A percentile compares a stretch with the other conserved stretches of the same genome.
phyloP scores from a whole-genome alignment of 35 echinoderm and acorn worm genomes.

The Apostichopus californicus region DNA sequence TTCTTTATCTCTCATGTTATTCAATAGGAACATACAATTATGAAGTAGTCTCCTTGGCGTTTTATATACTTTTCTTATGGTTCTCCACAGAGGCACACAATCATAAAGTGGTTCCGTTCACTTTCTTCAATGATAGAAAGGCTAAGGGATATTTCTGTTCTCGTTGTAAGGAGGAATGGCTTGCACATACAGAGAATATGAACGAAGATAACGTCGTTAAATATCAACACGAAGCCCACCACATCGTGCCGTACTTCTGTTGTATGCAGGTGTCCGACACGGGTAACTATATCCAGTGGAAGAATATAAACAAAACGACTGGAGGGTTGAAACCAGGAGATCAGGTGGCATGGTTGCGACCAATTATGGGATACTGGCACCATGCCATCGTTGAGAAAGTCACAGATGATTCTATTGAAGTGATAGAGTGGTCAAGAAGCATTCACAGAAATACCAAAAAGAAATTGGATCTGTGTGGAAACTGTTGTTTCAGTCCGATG shows the following conservation, averaged over 20 bases:
- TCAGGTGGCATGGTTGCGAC: constrained; percentile 58
- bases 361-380: constrained; percentile 48
- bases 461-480: neutral
- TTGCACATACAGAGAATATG: neutral
- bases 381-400: constrained; percentile 54
- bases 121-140: neutral
- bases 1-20: too few relatives aligned
- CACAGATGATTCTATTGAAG: neutral
- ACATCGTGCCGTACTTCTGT: neutral
- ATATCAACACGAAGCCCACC: neutral
- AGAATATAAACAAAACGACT: neutral
- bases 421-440: constrained; percentile 25
- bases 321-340: constrained; percentile 14
- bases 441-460: neutral
- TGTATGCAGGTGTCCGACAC: constrained; percentile 23
- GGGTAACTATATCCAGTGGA: neutral
- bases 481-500: constrained; percentile 35
- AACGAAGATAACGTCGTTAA: neutral
- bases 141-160: neutral
- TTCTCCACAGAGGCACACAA: too few relatives aligned
- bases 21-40: too few relatives aligned
- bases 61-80: too few relatives aligned
- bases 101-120: too few relatives aligned
- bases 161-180: constrained; percentile 15
- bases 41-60: too few relatives aligned